A percentile compares a stretch with the other conserved stretches of the same genome.
These are phyloP conservation scores for Crematogaster levior DNA, from an alignment of 2,888 invertebrate species.

Conservation along the genomic window DNA sequence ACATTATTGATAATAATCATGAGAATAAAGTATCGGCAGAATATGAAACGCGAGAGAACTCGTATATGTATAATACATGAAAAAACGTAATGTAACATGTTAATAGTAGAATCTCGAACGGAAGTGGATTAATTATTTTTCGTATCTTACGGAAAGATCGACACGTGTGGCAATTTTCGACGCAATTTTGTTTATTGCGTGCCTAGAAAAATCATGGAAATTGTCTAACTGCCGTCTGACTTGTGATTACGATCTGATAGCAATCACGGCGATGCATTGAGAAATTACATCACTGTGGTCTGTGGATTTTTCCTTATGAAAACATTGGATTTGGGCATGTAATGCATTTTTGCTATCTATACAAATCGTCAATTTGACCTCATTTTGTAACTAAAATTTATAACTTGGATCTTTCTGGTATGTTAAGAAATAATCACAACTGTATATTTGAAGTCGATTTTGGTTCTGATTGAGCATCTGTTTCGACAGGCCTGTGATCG, in stretches of 20 bases:
- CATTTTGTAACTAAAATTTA: not conserved
- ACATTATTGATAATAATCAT: not conserved
- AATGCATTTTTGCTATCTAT: not conserved
- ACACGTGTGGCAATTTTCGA: not conserved
- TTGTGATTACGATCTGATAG: constrained; percentile 21
- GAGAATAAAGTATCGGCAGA: not conserved
- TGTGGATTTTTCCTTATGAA: constrained; percentile 10
- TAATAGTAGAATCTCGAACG: not conserved
- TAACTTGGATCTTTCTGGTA: not conserved
- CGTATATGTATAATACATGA: not conserved
- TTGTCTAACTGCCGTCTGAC: constrained; percentile 23
- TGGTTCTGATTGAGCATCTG: not conserved
- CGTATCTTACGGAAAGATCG: not conserved
- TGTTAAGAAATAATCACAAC: not conserved
- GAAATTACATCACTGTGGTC: constrained; percentile 3
- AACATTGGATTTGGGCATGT: not conserved
- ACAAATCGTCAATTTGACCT: not conserved
- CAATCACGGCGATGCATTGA: not conserved
- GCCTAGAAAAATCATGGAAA: constrained; percentile 1
- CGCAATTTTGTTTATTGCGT: constrained; percentile 1
- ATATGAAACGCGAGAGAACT: not conserved
- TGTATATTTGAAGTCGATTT: not conserved
- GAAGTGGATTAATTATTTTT: constrained; percentile 2
- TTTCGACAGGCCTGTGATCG: constrained; percentile 91
- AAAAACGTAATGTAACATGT: not conserved